Evolutionary conservation across 2,113 vertebrate genomes (phyloP).

Genomic region (Excalfactoria chinensis): DNA sequence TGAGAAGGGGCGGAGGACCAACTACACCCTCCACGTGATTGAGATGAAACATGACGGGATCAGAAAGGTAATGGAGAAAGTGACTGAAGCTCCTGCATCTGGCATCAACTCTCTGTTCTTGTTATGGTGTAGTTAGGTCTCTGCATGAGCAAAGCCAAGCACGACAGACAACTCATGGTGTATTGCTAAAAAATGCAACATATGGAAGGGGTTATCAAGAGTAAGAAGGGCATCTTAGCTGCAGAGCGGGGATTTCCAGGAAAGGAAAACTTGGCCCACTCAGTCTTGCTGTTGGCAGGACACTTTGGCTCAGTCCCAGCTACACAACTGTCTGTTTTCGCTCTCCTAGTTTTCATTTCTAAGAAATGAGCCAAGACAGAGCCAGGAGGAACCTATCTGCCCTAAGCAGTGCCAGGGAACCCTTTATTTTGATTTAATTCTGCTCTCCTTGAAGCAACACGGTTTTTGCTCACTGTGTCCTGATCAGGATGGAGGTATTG

Average conservation of each 20-base stretch:
- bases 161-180: fast-evolving
- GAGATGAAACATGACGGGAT: conserved; percentile 93
- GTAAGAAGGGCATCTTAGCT: not conserved
- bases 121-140: not conserved
- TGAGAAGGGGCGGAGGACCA: conserved; percentile 94
- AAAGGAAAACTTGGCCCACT: not conserved
- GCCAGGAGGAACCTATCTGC: not conserved
- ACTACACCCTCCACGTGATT: conserved; percentile 94
- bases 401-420: not conserved
- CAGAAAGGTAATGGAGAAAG: conserved; percentile 85
- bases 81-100: fast-evolving
- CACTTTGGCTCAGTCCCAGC: not conserved
- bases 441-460: not conserved
- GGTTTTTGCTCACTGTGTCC: not conserved
- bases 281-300: not conserved
- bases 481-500: not conserved
- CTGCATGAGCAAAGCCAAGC: not conserved
- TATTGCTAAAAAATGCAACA: not conserved
- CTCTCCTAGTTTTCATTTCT: not conserved
- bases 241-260: not conserved
- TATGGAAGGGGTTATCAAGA: not conserved
- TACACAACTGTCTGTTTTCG: fast-evolving
- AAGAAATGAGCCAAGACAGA: not conserved
- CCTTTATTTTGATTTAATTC: conserved; percentile 25
- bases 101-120: not conserved